Evolutionary conservation across 2,797 vertebrate species (phyloP), one percentile per base, ranked within the genome.

Genomic region (Rallus crepitans): DNA sequence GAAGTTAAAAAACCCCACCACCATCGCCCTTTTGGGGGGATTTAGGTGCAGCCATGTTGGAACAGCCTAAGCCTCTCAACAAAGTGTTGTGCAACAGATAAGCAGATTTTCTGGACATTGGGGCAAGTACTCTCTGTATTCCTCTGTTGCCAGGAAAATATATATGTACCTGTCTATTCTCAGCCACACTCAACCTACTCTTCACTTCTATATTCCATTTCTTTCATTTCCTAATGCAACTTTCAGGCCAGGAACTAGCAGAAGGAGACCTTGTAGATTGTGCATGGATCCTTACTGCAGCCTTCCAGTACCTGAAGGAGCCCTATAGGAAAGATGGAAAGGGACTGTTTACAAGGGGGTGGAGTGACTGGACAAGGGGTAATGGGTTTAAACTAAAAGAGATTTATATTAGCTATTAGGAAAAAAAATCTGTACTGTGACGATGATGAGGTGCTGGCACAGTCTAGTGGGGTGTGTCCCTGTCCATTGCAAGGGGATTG

Each of bases 91-190:
- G 14, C 35, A 69, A 56, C 4, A n/a, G 12, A 11, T 4, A 57
- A 61, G 4, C 12, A 14, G 10, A 47, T 6, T 75, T 78, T 66
- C 61, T 40, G 35, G 25, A 57, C 75, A 20, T 10, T 25, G 11
- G 8, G 9, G 9, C 4, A 79, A 69, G 39, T 40, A 27, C 4
- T n/a, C 1, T 0, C 4, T 8, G 2, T n/a, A 27, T 28, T 64
- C 3, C 55, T 76, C 4, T 56, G 24, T 66, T 84, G 12, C 24
- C n/a, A 45, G 45, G 27, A 52, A 5, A 27, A 45, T 7, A 11
- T 15, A 4, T 15, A 47, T 30, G 16, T 65, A 16, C 12, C 18
- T 37, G 3, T n/a, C 20, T 60, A 33, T 83, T 60, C 56, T 91
- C 37, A 83, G 20, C 7, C 20, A 37, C 40, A 28, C 15, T 33